A percentile compares a stretch with the other conserved stretches of the same genome.
Conservation (phyloP, 2,888 invertebrate species). For the Ptycholaimellus sp. region DNA sequence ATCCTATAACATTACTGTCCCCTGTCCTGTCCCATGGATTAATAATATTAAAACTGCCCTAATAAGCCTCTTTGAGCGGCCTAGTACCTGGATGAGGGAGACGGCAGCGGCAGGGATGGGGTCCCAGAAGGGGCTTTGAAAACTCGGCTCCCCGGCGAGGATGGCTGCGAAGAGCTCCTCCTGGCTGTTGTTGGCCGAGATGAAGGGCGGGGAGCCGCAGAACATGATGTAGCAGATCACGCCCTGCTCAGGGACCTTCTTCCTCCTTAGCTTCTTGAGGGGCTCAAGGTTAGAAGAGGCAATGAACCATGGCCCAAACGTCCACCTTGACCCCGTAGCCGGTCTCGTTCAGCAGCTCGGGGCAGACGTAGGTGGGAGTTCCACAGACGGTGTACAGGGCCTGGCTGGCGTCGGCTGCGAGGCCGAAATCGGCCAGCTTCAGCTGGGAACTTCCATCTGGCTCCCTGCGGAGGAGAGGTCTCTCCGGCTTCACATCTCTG, state of each 20-base stretch:
- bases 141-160: conserved; percentile 67
- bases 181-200: no score
- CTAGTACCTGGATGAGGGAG: conserved; percentile 31
- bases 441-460: no score
- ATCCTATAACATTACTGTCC: no score
- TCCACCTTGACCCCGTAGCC: conserved; percentile 59
- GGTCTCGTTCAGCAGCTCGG: conserved; percentile 79
- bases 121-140: conserved; percentile 88
- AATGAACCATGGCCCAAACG: no score
- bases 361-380: conserved; percentile 97
- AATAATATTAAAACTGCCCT: no score
- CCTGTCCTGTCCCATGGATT: no score
- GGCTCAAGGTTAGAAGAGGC: no score
- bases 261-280: no score
- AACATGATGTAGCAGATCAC: no score
- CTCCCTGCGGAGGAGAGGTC: conserved; percentile 75
- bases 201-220: conserved; percentile 93
- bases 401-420: conserved; percentile 49
- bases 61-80: no score
- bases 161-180: conserved; percentile 90
- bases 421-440: conserved; percentile 87
- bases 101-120: conserved; percentile 63
- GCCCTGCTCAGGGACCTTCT: no score
- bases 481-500: conserved; percentile 95
- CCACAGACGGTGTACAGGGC: conserved; percentile 73